Base-by-base conservation (phyloP, 2,113 vertebrate genomes). In the Ictalurus punctatus region DNA sequence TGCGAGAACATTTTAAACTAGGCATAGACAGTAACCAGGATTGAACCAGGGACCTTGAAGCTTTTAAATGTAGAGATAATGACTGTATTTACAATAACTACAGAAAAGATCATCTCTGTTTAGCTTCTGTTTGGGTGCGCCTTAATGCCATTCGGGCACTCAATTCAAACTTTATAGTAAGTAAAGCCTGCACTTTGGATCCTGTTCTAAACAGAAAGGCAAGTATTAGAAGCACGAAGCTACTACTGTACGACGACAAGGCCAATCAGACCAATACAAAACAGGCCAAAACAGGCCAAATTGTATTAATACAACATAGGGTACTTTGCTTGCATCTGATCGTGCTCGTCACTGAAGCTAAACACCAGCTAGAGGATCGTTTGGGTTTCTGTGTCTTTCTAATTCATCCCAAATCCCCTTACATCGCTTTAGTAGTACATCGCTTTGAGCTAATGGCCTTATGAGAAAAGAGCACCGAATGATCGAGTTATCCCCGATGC, bases 361-460 rank as follows among this genome's bases (percentile, higher is more conserved):
- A 69, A 69, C 69, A 40, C 6, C 16, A 73, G 21, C 9, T 4
- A 44, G 37, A 76, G 37, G 21, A 76, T 44, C 9, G 44, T 10
- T 19, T 44, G 37, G 21, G 7, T 69, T 69, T 9, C 25, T 61
- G 23, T 63, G 6, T 63, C 61, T 48, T 48, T 48, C 23, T 10
- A 63, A 63, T 63, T 25, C 3, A 25, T 14, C 40, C 25, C 21
- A 23, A 78, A 78, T 13, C 4, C 40, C 74, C 14, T 3, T 27
- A n/a, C n/a, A n/a, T n/a, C n/a, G n/a, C 7, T 4, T 4, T 58
- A 16, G 7, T 56, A 40, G 81, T 65, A 73, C 59, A 52, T 78
- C 78, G 69, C 61, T 65, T 76, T 85, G 52, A 0, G 54, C 85
- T 85, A 87, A 89, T 87, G 88, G 87, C 84, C 63, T 87, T 8